A percentile compares a stretch with the other conserved stretches of the same genome.
Conservation (phyloP, 2,113 vertebrate genomes). For the Brienomyrus longianalis region DNA sequence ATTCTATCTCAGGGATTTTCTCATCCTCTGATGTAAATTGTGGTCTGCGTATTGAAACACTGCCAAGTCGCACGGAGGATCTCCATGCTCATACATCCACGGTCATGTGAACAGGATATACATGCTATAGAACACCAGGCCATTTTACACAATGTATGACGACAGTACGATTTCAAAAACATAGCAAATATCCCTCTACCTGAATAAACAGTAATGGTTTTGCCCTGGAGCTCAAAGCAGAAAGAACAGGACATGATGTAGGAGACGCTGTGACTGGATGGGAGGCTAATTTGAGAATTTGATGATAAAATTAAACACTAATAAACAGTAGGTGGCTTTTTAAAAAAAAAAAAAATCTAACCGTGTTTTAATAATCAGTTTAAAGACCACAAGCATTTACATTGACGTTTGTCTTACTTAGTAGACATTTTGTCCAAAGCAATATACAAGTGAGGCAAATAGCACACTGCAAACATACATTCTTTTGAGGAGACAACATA, state of each 20-base stretch:
- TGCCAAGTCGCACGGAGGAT: neutral
- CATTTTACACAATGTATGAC: neutral
- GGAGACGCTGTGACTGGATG: neutral
- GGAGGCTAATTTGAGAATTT: neutral
- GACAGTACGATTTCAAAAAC: neutral
- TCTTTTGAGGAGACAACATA: neutral
- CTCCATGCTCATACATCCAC: neutral
- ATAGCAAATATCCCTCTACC: neutral
- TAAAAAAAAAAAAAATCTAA: neutral
- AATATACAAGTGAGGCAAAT: neutral
- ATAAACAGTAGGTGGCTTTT: neutral
- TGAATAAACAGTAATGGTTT: neutral
- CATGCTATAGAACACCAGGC: neutral
- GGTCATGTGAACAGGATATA: neutral
- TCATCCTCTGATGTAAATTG: neutral
- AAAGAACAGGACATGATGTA: neutral
- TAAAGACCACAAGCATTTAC: neutral
- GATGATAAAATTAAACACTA: neutral
- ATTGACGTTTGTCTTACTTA: neutral
- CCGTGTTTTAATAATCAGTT: neutral
- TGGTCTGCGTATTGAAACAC: neutral
- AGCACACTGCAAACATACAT: neutral
- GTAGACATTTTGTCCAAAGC: neutral
- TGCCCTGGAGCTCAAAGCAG: neutral
- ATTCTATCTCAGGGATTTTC: neutral